Base-by-base conservation (phyloP, 1,140 invertebrate species). In the Euwallacea similis region DNA sequence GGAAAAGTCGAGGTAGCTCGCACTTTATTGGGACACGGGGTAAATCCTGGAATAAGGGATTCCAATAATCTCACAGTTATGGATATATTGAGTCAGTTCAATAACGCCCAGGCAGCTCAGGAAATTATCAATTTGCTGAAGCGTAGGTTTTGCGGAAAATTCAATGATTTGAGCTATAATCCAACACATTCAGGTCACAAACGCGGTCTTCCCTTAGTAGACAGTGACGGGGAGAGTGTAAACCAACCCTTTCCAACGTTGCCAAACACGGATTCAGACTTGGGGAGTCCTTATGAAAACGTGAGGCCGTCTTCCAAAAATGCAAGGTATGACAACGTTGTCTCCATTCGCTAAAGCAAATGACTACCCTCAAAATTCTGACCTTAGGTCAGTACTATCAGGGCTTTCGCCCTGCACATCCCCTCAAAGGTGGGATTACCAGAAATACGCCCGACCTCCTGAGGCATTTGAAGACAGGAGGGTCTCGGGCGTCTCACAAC, bases 1-100 rank as follows among this genome's bases (percentile, higher is more conserved):
- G 96, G 96, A 60, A 98, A 98, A 84, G 88, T 93, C 73, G 93
- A 95, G 73, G 94, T 97, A 41, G 95, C 96, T 6, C 86, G 90
- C 62, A 87, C 93, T 0, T 84, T 98, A 11, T 81, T 98, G 6
- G 89, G 93, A 53, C 85, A 88, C 64, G 94, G 94, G 6, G 92
- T 94, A 21, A 92, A 97, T 82, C 84, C 95, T 10, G 87, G 88
- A 66, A 89, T 93, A 53, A 85, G 89, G 9, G 93, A 98, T 79
- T 86, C 86, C 11, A 86, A 89, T 66, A 89, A 91, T 69, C 90
- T 91, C 80, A 97, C 95, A 8, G 95, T 96, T 2, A 86, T 94
- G 58, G 94, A 97, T 79, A 86, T 97, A 43, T 85, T 98, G 1
- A 88, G 89, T 61, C 91, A 95, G 79, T 93, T 96, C 81, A 77